phyloP scores from a whole-genome alignment of 2,888 invertebrate species.

The Cephus sareptanus region DNA sequence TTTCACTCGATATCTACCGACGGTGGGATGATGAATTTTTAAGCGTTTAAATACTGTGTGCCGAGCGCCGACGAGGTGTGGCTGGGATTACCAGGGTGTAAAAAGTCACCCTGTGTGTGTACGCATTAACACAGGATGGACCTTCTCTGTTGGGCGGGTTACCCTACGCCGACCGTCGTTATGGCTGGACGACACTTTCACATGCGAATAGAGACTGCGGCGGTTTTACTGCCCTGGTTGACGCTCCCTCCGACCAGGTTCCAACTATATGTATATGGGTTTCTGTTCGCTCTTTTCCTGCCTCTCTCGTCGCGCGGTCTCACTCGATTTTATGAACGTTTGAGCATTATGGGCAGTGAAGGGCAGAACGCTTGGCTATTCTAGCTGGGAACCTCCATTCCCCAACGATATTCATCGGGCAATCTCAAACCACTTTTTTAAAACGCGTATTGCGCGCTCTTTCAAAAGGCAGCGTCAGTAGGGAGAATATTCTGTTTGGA shows the following conservation, averaged over 20 bases:
- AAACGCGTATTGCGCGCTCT: background rate
- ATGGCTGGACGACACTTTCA: background rate
- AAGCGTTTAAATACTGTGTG: constrained; percentile 17
- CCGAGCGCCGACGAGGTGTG: background rate
- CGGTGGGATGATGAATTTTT: constrained; percentile 13
- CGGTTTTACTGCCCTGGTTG: background rate
- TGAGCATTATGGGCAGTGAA: background rate
- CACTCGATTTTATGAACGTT: constrained; percentile 7
- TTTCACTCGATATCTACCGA: background rate
- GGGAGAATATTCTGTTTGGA: background rate
- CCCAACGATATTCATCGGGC: background rate
- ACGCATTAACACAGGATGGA: background rate
- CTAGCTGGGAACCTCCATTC: background rate
- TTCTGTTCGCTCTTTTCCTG: background rate
- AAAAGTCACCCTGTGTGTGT: constrained; percentile 14
- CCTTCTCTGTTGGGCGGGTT: background rate
- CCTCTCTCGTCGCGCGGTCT: background rate
- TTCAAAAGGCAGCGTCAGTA: background rate
- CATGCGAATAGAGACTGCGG: background rate
- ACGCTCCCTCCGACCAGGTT: background rate
- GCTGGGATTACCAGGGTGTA: constrained; percentile 13
- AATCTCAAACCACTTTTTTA: background rate
- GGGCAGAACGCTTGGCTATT: background rate
- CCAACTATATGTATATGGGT: background rate
- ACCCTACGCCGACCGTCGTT: background rate